These are phyloP conservation scores for Shinisaurus crocodilurus DNA, from an alignment of 2,113 vertebrate species.

Conservation along the genomic window DNA sequence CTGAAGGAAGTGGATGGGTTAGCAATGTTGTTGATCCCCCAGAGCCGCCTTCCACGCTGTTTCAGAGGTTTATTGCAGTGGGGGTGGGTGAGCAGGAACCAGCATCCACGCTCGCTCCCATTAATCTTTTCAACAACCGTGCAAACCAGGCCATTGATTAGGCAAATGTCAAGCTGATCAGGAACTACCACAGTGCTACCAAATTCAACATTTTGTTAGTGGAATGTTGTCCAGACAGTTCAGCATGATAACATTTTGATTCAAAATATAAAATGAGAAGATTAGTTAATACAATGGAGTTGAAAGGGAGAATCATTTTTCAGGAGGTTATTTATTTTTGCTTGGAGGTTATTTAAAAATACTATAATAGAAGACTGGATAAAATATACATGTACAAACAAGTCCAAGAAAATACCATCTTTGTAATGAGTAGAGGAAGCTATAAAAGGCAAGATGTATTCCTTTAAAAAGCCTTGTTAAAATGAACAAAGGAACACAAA, in stretches of 20 bases:
- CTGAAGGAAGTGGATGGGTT: too few species aligned
- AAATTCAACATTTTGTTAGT: background rate
- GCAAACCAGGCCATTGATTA: too few species aligned
- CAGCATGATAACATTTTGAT: background rate
- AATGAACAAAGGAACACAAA: background rate
- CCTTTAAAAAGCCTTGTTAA: background rate
- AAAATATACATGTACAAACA: background rate
- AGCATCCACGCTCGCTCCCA: too few species aligned
- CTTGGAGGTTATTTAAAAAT: background rate
- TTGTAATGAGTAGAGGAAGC: background rate
- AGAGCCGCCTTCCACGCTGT: too few species aligned
- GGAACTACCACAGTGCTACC: background rate
- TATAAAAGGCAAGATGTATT: background rate
- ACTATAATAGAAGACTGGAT: background rate
- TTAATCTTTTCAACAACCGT: too few species aligned
- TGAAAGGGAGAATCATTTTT: background rate
- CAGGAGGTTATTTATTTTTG: background rate
- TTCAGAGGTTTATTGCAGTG: too few species aligned
- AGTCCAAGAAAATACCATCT: background rate
- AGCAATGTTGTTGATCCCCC: too few species aligned
- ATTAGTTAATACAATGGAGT: background rate
- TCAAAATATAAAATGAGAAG: background rate
- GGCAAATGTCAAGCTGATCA: background rate
- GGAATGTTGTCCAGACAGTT: background rate
- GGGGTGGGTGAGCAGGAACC: too few species aligned